Base-by-base conservation (phyloP, 64 coral and sea anemone genomes). In the Platygyra sinensis region DNA sequence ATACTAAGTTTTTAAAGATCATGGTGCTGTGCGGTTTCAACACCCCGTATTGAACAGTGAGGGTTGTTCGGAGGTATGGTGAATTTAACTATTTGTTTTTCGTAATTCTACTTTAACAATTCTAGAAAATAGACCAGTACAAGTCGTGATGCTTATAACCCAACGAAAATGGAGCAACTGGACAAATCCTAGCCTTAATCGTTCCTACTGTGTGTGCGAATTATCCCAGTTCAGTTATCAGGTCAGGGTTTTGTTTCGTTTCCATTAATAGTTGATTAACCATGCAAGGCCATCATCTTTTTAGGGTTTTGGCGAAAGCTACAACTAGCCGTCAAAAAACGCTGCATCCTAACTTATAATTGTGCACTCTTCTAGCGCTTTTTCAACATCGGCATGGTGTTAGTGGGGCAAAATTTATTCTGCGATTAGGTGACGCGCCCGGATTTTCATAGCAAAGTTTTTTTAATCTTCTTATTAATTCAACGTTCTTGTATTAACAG, bases 391-490 rank as follows among this genome's bases (percentile, higher is more conserved):
- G n/a, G 81, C 72, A 85, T 85, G 30, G n/a, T 65, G 1, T 71
- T 19, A 65, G 27, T 80, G 38, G 50, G 38, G 81, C 31, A 50
- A 50, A 57, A 69, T 51, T 85, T 85, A 42, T n/a, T 85, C 81
- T 46, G 81, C n/a, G 81, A 85, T 85, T 85, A 85, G 17, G 24
- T 36, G 31, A 27, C n/a, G 80, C 61, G 59, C 49, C 59, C 25
- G 80, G 62, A 65, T 67, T 83, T 42, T 18, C 72, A 85, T 83
- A 63, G 39, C n/a, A 28, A 71, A 24, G 81, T 19, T 39, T 55
- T n/a, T 72, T 39, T 69, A 85, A 85, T 85, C 81, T 85, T 42
- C 81, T 85, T 85, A 85, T n/a, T 27, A 28, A 19, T 27, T 85
- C 25, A 71, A 71, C n/a, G 18, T 71, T 85, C 32, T 85, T 85